Evolutionary conservation across 2,797 vertebrate genomes (phyloP).

Genomic region (Loris lydekkerianus): DNA sequence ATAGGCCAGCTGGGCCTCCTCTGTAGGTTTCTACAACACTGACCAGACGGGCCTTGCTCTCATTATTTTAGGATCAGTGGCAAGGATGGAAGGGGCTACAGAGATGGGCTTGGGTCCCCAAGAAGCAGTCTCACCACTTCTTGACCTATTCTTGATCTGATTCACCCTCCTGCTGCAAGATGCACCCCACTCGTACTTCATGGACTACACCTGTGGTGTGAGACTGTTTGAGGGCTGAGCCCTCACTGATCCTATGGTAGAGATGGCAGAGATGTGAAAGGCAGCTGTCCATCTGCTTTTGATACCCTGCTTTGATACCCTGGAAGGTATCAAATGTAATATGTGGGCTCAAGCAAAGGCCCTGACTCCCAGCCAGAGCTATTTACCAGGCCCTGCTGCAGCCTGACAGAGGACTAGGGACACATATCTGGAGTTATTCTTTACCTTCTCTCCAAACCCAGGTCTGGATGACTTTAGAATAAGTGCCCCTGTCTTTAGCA

Average conservation of each 20-base stretch:
- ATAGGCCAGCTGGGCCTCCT: neutral
- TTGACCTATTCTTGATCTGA: neutral
- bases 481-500: neutral
- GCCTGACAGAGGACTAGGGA: neutral
- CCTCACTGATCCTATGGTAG: neutral
- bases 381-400: neutral
- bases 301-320: neutral
- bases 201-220: neutral
- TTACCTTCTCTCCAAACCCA: neutral
- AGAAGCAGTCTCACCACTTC: neutral
- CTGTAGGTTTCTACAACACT: conserved; percentile 2
- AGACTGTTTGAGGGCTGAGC: neutral
- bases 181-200: neutral
- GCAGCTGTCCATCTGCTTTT: neutral
- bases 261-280: neutral
- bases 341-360: neutral
- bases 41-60: neutral
- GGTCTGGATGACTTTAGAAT: neutral
- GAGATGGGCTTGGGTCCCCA: neutral
- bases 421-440: neutral
- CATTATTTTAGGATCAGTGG: conserved; percentile 21
- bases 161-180: neutral
- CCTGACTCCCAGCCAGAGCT: neutral
- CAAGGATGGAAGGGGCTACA: neutral
- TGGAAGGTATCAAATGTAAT: neutral